These are phyloP conservation scores for Chromoteleia sp. DNA, from an alignment of 2,888 invertebrate species.

Conservation along the genomic window DNA sequence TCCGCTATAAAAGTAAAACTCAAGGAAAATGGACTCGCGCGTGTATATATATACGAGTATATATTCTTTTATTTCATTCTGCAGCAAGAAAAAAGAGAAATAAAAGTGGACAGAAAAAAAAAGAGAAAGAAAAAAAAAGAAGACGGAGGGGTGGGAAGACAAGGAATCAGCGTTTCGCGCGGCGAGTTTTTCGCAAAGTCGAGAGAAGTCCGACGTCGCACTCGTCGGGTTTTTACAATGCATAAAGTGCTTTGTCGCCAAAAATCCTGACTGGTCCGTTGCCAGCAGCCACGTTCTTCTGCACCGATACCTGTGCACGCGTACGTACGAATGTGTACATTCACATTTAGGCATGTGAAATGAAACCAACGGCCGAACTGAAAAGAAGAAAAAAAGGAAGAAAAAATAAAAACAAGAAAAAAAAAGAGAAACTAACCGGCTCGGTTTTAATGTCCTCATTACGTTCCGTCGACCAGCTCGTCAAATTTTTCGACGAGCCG, in stretches of 20 bases:
- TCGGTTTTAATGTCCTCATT: conserved; percentile 73
- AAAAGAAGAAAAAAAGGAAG: conserved; percentile 44
- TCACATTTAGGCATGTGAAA: conserved; percentile 52
- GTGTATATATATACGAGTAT: not conserved
- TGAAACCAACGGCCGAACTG: conserved; percentile 25
- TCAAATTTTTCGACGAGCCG: conserved; percentile 20
- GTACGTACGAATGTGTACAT: conserved; percentile 31
- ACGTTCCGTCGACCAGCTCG: conserved; percentile 42
- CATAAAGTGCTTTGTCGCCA: conserved; percentile 79
- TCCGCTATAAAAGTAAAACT: conserved; percentile 12
- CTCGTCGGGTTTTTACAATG: conserved; percentile 76
- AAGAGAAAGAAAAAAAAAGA: conserved; percentile 30
- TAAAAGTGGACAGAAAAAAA: conserved; percentile 45
- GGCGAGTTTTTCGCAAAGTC: conserved; percentile 70
- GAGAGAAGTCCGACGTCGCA: conserved; percentile 67
- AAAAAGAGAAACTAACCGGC: not conserved
- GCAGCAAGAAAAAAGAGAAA: conserved; percentile 58
- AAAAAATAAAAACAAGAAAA: conserved; percentile 1
- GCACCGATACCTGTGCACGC: conserved; percentile 14
- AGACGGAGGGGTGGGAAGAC: conserved; percentile 46
- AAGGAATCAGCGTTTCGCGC: conserved; percentile 72
- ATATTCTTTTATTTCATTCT: conserved; percentile 72
- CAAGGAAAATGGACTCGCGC: not conserved
- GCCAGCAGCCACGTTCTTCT: conserved; percentile 68
- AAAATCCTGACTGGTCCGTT: conserved; percentile 75